These are phyloP conservation scores for Setophaga coronata DNA, from an alignment of 2,113 vertebrate genomes.

Conservation along the genomic window DNA sequence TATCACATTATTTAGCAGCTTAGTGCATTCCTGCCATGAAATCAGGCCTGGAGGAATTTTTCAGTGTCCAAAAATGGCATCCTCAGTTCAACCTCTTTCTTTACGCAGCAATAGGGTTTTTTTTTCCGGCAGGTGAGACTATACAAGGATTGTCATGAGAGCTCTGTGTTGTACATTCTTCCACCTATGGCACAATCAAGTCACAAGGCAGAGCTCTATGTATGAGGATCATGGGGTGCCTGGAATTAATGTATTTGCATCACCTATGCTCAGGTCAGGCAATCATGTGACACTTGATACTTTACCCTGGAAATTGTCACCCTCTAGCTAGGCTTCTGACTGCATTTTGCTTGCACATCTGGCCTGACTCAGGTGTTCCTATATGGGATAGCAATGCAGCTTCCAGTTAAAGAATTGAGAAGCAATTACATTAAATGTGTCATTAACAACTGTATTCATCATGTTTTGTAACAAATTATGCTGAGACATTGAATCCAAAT, in stretches of 20 bases:
- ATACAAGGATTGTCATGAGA: background rate
- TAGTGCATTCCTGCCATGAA: background rate
- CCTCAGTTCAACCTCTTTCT: background rate
- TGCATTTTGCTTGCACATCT: background rate
- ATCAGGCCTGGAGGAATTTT: background rate
- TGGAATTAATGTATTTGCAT: background rate
- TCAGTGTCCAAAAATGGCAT: background rate
- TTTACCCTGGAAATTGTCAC: background rate
- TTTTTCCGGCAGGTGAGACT: background rate
- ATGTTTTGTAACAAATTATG: background rate
- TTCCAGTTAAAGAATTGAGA: background rate
- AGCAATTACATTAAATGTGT: background rate
- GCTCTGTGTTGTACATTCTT: background rate
- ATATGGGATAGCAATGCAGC: background rate
- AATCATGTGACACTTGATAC: background rate
- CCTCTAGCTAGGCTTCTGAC: constrained; percentile 30
- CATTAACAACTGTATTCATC: background rate
- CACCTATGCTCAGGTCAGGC: background rate
- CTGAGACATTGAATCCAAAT: background rate
- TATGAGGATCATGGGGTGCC: background rate
- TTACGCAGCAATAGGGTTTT: background rate
- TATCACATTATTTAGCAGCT: background rate
- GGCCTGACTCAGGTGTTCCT: background rate
- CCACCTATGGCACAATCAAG: background rate
- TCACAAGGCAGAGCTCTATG: background rate